Percentiles rank a stretch among this genome's conserved stretches.
Evolutionary conservation across 2,113 vertebrate genomes (phyloP).

Genomic region (Poeciliopsis turrubarensis): DNA sequence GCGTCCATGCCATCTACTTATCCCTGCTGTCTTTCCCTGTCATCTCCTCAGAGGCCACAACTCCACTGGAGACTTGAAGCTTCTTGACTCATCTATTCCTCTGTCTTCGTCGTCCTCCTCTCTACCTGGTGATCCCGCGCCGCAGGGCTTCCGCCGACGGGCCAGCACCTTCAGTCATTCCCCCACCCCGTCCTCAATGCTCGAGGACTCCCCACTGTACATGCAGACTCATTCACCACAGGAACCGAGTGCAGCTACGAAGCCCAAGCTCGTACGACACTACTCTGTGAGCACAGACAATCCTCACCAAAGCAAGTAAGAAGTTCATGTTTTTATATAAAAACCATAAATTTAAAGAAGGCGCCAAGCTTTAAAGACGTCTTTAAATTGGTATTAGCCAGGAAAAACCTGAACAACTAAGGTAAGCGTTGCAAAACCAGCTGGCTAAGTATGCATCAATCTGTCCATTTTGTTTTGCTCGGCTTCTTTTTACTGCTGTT

Average conservation of each 20-base stretch:
- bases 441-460: not conserved
- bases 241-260: constrained; percentile 76
- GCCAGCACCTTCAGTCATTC: constrained; percentile 91
- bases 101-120: constrained; percentile 45
- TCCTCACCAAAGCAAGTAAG: constrained; percentile 91
- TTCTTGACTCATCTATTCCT: constrained; percentile 56
- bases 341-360: no score
- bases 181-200: constrained; percentile 68
- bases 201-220: constrained; percentile 56
- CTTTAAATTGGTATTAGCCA: not conserved
- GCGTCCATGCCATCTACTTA: not conserved
- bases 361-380: no score
- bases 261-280: constrained; percentile 93
- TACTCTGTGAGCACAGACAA: constrained; percentile 98
- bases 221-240: constrained; percentile 66
- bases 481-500: not conserved
- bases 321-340: not conserved
- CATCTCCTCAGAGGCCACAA: constrained; percentile 74
- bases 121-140: constrained; percentile 61
- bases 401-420: not conserved
- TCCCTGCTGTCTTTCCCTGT: not conserved
- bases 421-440: not conserved
- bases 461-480: not conserved
- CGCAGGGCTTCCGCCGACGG: constrained; percentile 84
- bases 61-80: constrained; percentile 85